Evolutionary conservation across 1,140 invertebrate genomes (phyloP).

Genomic region (Leptonema lineaticorne): DNA sequence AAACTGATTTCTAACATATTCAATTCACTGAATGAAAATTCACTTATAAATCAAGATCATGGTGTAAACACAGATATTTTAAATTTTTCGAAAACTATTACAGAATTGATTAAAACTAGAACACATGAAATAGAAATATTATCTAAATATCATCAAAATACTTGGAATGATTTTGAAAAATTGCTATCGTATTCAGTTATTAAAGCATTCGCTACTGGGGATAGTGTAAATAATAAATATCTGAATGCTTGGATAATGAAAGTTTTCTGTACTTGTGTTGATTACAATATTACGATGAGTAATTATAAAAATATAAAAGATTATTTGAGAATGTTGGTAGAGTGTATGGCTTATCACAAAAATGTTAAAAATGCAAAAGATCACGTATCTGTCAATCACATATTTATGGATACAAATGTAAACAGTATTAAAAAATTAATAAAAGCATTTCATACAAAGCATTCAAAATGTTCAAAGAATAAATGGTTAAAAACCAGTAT

Average conservation of each 20-base stretch:
- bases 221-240: slow-evolving; percentile 4
- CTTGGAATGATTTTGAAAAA: slow-evolving; percentile 21
- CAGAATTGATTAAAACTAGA: slow-evolving; percentile 1
- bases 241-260: slow-evolving; percentile 13
- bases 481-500: not conserved
- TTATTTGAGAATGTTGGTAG: not conserved
- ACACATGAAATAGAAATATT: slow-evolving; percentile 13
- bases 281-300: not conserved
- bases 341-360: not conserved
- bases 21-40: not conserved
- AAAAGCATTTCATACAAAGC: slow-evolving; percentile 11
- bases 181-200: slow-evolving; percentile 5
- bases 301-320: not conserved
- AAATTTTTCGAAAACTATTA: slow-evolving; percentile 4
- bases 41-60: not conserved
- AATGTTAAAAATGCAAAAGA: not conserved
- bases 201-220: slow-evolving; percentile 8
- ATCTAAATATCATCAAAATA: not conserved
- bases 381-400: not conserved
- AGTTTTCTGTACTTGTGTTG: not conserved
- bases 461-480: not conserved
- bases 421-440: not conserved
- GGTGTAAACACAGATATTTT: not conserved
- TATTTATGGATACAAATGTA: not conserved
- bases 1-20: not conserved